phyloP scores from a whole-genome alignment of 2,113 vertebrate species.

The Lethenteron reissneri region DNA sequence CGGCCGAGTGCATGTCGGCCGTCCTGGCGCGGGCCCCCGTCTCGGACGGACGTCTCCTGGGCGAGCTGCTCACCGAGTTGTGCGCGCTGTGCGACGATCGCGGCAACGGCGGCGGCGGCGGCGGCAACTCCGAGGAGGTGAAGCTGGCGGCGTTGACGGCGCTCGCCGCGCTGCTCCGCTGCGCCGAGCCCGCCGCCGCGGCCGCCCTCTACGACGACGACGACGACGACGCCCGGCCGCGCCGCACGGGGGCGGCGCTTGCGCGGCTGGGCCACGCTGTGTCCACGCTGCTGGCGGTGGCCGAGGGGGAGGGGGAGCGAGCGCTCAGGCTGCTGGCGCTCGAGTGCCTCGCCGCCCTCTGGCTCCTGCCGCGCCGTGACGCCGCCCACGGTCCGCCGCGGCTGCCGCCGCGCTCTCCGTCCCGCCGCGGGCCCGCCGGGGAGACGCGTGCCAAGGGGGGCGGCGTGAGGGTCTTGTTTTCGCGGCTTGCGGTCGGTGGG shows the following conservation, averaged over 20 bases:
- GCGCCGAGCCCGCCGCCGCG: conserved; percentile 20
- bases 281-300: conserved; percentile 44
- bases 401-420: not conserved
- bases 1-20: conserved; percentile 35
- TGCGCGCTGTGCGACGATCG: conserved; percentile 42
- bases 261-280: conserved; percentile 53
- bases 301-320: conserved; percentile 44
- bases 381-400: conserved; percentile 30
- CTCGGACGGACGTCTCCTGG: conserved; percentile 38
- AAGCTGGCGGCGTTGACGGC: conserved; percentile 36
- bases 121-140: conserved; percentile 40
- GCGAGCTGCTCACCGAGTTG: conserved; percentile 54
- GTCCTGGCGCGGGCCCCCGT: conserved; percentile 45
- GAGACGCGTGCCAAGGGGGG: too few relatives aligned
- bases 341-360: conserved; percentile 27
- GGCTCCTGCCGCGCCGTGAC: conserved; percentile 39
- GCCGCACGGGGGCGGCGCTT: conserved; percentile 42
- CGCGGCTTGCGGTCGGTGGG: too few relatives aligned
- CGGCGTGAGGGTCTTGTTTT: too few relatives aligned
- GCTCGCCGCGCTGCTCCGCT: conserved; percentile 40
- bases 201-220: conserved; percentile 16
- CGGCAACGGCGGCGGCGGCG: conserved; percentile 19
- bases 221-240: conserved; percentile 23
- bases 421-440: too few relatives aligned
- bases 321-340: conserved; percentile 39